phyloP scores from a whole-genome alignment of 2,797 vertebrate species.

The Smutsia gigantea region DNA sequence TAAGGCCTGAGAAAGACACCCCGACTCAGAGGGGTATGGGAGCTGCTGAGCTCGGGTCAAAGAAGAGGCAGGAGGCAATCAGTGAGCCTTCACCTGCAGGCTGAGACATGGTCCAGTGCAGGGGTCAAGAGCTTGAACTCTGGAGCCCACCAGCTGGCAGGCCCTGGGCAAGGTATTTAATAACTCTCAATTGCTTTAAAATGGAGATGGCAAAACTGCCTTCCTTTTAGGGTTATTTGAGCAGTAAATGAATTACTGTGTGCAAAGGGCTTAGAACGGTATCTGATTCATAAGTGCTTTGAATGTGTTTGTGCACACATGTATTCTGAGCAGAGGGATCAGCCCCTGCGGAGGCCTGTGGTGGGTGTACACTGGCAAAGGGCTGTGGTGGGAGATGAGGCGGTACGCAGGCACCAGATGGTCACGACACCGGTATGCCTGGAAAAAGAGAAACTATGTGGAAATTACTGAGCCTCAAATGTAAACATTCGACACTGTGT shows the following conservation, averaged over 20 bases:
- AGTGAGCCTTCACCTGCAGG: too few relatives aligned
- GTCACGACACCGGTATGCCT: neutral
- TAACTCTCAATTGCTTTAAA: neutral
- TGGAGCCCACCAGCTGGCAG: neutral
- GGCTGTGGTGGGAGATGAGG: neutral
- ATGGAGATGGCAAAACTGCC: too few relatives aligned
- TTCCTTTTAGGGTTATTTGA: neutral
- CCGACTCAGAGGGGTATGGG: accelerated
- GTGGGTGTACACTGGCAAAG: neutral
- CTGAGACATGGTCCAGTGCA: accelerated
- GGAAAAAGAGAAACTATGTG: neutral
- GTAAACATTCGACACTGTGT: neutral
- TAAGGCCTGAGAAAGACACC: neutral
- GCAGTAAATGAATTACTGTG: neutral
- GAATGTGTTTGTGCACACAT: accelerated
- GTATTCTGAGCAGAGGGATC: neutral
- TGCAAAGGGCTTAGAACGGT: neutral
- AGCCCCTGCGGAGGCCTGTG: too few relatives aligned
- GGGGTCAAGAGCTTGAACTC: neutral
- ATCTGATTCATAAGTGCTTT: neutral
- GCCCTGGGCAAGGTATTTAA: neutral
- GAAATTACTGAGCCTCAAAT: neutral
- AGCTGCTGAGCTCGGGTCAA: neutral
- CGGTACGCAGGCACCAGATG: neutral
- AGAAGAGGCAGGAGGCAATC: accelerated